phyloP scores from a whole-genome alignment of 2,113 vertebrate species.

The Gobio gobio region DNA sequence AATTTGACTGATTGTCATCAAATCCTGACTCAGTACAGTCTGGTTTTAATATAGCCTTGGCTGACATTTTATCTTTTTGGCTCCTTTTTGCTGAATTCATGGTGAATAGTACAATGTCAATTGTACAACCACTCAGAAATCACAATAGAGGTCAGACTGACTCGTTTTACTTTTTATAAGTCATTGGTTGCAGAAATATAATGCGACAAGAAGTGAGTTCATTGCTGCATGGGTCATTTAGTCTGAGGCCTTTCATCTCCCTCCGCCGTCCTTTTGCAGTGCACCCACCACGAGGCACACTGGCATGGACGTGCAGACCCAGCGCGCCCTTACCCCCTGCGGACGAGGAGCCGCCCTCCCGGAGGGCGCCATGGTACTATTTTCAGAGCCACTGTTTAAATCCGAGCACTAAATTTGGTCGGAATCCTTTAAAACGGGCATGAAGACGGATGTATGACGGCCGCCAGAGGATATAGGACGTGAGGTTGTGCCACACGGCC shows the following conservation, averaged over 20 bases:
- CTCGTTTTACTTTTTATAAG: neutral
- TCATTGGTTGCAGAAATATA: conserved; percentile 9
- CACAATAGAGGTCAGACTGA: conserved; percentile 23
- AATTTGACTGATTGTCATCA: neutral
- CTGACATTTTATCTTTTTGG: neutral
- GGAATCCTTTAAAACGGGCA: conserved; percentile 14
- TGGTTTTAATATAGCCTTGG: neutral
- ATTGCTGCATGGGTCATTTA: conserved; percentile 12
- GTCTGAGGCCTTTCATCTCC: neutral
- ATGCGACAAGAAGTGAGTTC: neutral
- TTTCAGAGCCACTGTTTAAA: conserved; percentile 44
- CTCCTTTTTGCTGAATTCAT: neutral
- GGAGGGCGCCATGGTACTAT: conserved; percentile 15
- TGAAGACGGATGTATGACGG: neutral
- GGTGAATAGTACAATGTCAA: conserved; percentile 1
- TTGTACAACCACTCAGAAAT: neutral
- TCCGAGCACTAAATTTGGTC: conserved; percentile 15
- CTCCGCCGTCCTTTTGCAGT: neutral
- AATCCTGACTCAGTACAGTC: neutral
- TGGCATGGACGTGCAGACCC: conserved; percentile 37
- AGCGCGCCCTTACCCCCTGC: neutral
- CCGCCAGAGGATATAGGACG: neutral
- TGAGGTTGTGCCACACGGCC: neutral
- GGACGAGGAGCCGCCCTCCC: neutral
- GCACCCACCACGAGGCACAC: neutral